A percentile compares a stretch with the other conserved stretches of the same genome.
Evolutionary conservation across 2,888 invertebrate species (phyloP).

Genomic region (Microctonus brassicae): DNA sequence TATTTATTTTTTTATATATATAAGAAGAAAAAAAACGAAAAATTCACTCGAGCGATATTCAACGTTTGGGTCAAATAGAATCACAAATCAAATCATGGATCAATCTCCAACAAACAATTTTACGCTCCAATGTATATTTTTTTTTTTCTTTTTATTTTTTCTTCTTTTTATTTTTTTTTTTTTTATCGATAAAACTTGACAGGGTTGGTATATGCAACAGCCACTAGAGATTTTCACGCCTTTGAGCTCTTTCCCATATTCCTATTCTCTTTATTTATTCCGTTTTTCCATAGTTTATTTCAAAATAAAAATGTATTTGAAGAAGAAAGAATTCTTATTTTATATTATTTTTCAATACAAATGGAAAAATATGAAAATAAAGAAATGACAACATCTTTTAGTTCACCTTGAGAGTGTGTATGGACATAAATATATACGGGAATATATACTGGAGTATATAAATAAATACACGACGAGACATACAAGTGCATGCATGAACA

Average conservation of each 20-base stretch:
- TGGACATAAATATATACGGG: background rate
- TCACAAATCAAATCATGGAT: slow-evolving; percentile 23
- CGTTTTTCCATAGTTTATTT: too few species aligned
- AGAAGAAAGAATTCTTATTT: too few species aligned
- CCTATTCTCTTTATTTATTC: background rate
- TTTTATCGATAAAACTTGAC: background rate
- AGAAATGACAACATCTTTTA: background rate
- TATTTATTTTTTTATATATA: too few species aligned
- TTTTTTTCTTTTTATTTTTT: too few species aligned
- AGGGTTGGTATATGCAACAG: background rate
- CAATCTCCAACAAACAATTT: slow-evolving; percentile 25
- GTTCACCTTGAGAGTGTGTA: background rate
- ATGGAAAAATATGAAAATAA: background rate
- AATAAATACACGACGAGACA: background rate
- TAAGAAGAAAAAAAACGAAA: background rate
- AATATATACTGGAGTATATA: background rate
- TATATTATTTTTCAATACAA: background rate
- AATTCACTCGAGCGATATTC: slow-evolving; percentile 10
- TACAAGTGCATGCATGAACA: slow-evolving; percentile 4
- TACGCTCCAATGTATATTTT: slow-evolving; percentile 6
- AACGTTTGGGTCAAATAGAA: slow-evolving; percentile 7
- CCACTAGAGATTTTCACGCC: background rate
- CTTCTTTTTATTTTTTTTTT: background rate
- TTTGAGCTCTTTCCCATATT: background rate
- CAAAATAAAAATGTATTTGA: too few species aligned